These are phyloP conservation scores for Andricus grossulariae DNA, from an alignment of 1,140 invertebrate genomes.

Conservation along the genomic window DNA sequence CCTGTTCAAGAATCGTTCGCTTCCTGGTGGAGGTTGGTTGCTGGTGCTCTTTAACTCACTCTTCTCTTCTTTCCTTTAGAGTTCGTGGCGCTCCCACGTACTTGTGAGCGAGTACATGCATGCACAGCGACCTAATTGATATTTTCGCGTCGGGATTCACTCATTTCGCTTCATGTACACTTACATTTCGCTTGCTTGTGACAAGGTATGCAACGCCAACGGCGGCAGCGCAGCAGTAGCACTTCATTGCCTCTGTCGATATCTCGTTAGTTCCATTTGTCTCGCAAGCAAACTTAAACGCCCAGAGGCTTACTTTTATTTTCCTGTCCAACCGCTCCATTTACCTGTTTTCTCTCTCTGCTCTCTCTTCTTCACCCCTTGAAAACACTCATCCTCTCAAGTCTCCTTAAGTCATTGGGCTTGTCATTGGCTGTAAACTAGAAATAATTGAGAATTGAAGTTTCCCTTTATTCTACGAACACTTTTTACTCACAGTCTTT, in stretches of 20 bases:
- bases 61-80: not conserved
- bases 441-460: conserved; percentile 46
- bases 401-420: conserved; percentile 1
- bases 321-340: conserved; percentile 31
- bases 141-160: conserved; percentile 24
- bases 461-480: conserved; percentile 36
- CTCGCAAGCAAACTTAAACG: conserved; percentile 42
- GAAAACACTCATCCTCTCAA: conserved; percentile 33
- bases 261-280: conserved; percentile 35
- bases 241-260: conserved; percentile 14
- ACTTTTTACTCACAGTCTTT: no score
- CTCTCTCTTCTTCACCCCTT: conserved; percentile 40
- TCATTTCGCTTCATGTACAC: conserved; percentile 7
- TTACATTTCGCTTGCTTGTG: conserved; percentile 16
- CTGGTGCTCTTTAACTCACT: not conserved
- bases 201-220: conserved; percentile 10
- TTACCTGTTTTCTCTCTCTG: conserved; percentile 39
- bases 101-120: not conserved
- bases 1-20: conserved; percentile 36
- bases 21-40: conserved; percentile 8
- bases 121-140: conserved; percentile 8
- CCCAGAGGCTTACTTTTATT: conserved; percentile 32
- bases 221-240: not conserved
- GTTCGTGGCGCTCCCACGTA: not conserved
- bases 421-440: conserved; percentile 43